These are phyloP conservation scores for Ochotona princeps DNA, from an alignment of 2,113 vertebrate genomes.

Conservation along the genomic window DNA sequence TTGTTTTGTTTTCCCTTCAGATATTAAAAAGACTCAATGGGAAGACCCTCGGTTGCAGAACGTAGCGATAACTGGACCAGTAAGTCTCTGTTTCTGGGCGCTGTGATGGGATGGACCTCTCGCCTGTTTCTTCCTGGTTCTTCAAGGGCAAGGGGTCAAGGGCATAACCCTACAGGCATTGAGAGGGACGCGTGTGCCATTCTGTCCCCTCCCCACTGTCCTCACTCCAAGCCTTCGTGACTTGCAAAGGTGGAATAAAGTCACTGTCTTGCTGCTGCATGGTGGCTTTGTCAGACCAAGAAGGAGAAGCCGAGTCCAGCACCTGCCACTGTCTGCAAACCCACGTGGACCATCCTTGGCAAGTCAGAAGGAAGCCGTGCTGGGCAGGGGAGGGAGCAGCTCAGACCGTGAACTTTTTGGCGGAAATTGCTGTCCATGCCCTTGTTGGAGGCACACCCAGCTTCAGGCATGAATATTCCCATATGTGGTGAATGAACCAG, in stretches of 20 bases:
- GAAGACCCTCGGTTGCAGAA: slow-evolving; percentile 97
- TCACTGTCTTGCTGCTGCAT: neutral
- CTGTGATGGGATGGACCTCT: neutral
- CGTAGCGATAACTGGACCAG: slow-evolving; percentile 95
- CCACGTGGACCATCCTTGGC: neutral
- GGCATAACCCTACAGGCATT: neutral
- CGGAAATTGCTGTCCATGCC: neutral
- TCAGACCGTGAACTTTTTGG: neutral
- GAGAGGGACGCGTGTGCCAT: neutral
- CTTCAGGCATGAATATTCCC: neutral
- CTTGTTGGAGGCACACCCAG: neutral
- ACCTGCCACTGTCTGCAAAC: neutral
- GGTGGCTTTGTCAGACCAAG: neutral
- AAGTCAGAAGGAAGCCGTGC: neutral
- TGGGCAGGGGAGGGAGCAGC: neutral
- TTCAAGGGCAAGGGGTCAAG: neutral
- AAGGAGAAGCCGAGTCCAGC: neutral
- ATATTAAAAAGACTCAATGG: slow-evolving; percentile 97
- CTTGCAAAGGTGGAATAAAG: neutral
- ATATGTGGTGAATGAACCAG: neutral
- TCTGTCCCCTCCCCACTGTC: neutral
- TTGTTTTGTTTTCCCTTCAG: slow-evolving; percentile 82
- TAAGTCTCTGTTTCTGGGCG: slow-evolving; percentile 84
- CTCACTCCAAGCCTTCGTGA: neutral
- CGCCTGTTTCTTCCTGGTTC: neutral